Conservation (phyloP, 2,113 vertebrate genomes). For the Brachypodius melanocephalos region DNA sequence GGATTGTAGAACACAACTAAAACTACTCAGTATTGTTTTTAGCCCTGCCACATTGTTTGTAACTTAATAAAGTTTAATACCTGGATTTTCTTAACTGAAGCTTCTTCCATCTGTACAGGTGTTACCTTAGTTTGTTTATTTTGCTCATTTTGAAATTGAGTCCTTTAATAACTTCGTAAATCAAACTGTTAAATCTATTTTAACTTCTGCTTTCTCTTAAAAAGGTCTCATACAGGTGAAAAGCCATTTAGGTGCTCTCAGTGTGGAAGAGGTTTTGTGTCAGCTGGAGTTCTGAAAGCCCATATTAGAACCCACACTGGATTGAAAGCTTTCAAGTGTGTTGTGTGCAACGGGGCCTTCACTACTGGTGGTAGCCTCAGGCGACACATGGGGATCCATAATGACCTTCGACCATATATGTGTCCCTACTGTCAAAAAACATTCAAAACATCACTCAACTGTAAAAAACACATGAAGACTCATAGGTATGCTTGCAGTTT, state of each 20-base stretch:
- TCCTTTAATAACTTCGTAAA: neutral
- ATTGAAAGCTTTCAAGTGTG: conserved; percentile 93
- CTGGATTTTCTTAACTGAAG: neutral
- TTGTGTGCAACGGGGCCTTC: conserved; percentile 93
- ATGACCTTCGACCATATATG: conserved; percentile 95
- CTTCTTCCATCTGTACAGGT: neutral
- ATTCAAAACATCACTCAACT: conserved; percentile 97
- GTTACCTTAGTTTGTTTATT: neutral
- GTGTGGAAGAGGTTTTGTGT: conserved; percentile 95
- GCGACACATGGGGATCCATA: conserved; percentile 96
- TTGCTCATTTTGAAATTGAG: neutral
- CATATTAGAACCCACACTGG: conserved; percentile 95
- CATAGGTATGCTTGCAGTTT: conserved; percentile 78
- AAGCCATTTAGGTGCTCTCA: conserved; percentile 95
- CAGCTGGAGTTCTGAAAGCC: conserved; percentile 95
- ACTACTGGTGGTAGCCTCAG: conserved; percentile 95
- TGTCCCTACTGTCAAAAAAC: conserved; percentile 99
- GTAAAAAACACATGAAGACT: conserved; percentile 99
- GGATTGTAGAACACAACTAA: neutral
- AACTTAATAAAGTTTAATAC: neutral
- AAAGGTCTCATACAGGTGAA: conserved; percentile 95
- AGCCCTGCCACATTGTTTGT: neutral
- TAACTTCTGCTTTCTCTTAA: neutral
- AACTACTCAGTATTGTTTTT: neutral
- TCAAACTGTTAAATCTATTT: neutral